Base-by-base conservation (phyloP, 2,888 invertebrate genomes). In the Dinocampus coccinellae region DNA sequence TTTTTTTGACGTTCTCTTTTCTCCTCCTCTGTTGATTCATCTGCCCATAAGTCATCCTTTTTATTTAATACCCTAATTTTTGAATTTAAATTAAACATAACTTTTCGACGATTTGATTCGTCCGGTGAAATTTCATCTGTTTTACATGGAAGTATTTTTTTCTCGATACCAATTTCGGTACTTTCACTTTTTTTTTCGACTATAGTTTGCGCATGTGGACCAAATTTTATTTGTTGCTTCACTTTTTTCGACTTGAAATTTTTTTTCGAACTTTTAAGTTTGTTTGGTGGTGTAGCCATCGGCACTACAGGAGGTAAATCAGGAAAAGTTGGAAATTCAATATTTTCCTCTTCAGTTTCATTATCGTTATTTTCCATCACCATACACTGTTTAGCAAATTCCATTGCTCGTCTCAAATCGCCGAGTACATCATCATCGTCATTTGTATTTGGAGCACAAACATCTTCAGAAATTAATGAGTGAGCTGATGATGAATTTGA, bases 401-500 rank as follows among this genome's bases (percentile, higher is more conserved):
- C 83, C 80, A 87, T 82, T 1, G 87, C 86, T 55, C 84, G 83
- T 29, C 85, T 83, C 83, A 87, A 83, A 29, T 87, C 87, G 39
- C 80, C 80, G 2, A 85, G 73, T 13, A 81, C 84, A 24, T 83
- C 83, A 2, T 83, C 82, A 57, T 83, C 82, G 57, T 82, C 77
- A 42, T 74, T 79, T 64, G 70, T 72, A 60, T 34, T 75, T 20
- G 61, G 64, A 72, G 22, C 47, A 16, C 47, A 47, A 4, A 47
- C 47, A n/a, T 47, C 47, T 47, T 47, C 16, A 9, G 16, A n/a
- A 47, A 47, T 47, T 6, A 16, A 16, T 3, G 61, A 20, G 16
- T 29, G 20, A 39, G 26, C 29, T 66, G 34, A 24, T 52, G 29
- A 39, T 11, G 16, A 6, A 20, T 42, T 58, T 10, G 53, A 16